Evolutionary conservation across 2,113 vertebrate species (phyloP).

Genomic region (Xiphophorus hellerii): DNA sequence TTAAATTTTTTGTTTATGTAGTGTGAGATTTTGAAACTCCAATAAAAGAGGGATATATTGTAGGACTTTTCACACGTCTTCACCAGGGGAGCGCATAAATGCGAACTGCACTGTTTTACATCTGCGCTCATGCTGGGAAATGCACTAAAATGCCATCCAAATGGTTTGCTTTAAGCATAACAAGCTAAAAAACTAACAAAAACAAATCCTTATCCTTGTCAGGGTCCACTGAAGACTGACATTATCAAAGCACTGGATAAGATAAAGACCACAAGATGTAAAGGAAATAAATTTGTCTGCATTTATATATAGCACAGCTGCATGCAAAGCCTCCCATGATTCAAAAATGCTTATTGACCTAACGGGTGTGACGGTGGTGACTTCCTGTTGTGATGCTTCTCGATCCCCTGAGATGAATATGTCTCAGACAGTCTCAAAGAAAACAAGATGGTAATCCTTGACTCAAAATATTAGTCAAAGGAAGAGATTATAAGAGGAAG

Average conservation of each 20-base stretch:
- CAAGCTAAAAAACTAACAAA: slow-evolving; percentile 33
- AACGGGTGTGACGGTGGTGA: slow-evolving; percentile 58
- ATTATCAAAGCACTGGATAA: slow-evolving; percentile 7
- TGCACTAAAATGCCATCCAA: background rate
- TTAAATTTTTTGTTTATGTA: background rate
- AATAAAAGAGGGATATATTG: background rate
- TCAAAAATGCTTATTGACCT: slow-evolving; percentile 68
- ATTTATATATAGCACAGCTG: slow-evolving; percentile 42
- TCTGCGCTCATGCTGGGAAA: slow-evolving; percentile 1
- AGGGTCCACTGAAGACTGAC: slow-evolving; percentile 13
- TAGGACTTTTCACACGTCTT: background rate
- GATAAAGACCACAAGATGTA: slow-evolving; percentile 14
- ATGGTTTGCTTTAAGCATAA: slow-evolving; percentile 1
- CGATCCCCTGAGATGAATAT: slow-evolving; percentile 58
- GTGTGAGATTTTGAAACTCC: background rate
- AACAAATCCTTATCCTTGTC: slow-evolving; percentile 13
- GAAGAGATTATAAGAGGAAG: slow-evolving; percentile 9
- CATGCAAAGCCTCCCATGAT: slow-evolving; percentile 44
- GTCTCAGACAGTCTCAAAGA: slow-evolving; percentile 48
- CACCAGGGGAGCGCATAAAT: background rate
- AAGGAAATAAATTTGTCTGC: slow-evolving; percentile 22
- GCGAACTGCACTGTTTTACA: background rate
- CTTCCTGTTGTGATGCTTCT: slow-evolving; percentile 68
- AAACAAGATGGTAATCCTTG: slow-evolving; percentile 61
- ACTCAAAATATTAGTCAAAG: slow-evolving; percentile 39